Evolutionary conservation across 2,888 invertebrate species (phyloP).

Genomic region (Coleophora flavipennella): DNA sequence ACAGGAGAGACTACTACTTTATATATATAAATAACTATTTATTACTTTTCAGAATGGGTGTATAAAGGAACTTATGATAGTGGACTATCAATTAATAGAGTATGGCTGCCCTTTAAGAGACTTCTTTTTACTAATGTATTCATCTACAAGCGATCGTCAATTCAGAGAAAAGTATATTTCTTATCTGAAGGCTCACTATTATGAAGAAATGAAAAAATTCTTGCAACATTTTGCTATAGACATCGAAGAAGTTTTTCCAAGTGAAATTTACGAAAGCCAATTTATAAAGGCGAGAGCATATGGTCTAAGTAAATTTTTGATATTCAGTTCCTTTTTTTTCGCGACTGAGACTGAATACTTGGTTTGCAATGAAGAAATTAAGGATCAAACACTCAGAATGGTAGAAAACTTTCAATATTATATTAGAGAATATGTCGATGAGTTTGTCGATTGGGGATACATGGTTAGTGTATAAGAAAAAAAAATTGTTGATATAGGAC

Average conservation of each 20-base stretch:
- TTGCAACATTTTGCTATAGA: slow-evolving; percentile 29
- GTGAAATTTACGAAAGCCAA: slow-evolving; percentile 27
- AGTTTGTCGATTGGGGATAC: slow-evolving; percentile 23
- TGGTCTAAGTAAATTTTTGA: slow-evolving; percentile 26
- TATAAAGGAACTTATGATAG: slow-evolving; percentile 23
- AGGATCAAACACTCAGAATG: slow-evolving; percentile 18
- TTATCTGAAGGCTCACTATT: slow-evolving; percentile 31
- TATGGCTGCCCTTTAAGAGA: slow-evolving; percentile 34
- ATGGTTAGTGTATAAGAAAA: no score
- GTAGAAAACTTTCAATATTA: slow-evolving; percentile 22
- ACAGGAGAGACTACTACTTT: background rate
- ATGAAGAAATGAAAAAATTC: slow-evolving; percentile 24
- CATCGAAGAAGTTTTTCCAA: slow-evolving; percentile 26
- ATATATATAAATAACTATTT: background rate
- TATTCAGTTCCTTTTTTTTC: slow-evolving; percentile 29
- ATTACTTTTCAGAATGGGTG: background rate
- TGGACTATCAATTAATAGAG: slow-evolving; percentile 35
- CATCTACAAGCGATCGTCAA: slow-evolving; percentile 27
- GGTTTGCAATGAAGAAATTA: slow-evolving; percentile 18
- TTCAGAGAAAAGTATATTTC: slow-evolving; percentile 30
- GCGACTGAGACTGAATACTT: slow-evolving; percentile 25
- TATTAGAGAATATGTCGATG: slow-evolving; percentile 28
- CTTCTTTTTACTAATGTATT: slow-evolving; percentile 31
- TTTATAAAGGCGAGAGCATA: slow-evolving; percentile 29
- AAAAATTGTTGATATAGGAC: no score